Base-by-base conservation (phyloP, 2,113 vertebrate species). In the Amblyornis subalaris region DNA sequence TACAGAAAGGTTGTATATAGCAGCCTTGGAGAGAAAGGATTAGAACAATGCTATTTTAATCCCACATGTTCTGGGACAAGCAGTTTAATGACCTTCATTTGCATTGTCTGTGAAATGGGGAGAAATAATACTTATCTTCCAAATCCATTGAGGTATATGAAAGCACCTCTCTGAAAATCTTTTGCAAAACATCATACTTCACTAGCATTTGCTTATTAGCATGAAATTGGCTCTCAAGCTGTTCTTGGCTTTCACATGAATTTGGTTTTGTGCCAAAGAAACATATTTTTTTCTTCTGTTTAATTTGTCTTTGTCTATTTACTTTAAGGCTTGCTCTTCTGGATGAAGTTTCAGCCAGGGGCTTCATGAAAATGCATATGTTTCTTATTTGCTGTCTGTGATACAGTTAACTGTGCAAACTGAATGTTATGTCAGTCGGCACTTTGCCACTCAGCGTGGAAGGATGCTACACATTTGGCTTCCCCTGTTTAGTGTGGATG, bases 231-330 rank as follows among this genome's bases (percentile, higher is more conserved):
- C 51, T 90, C 54, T 96, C 36, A 84, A 72, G 74, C 12, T 90
- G 12, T 15, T 70, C 25, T 81, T 85, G 47, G 67, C 47, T 93
- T 67, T 74, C 35, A 20, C 28, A 35, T 70, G 3, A 28, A 62
- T 84, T 95, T 77, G 33, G 15, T 87, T 96, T 65, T 10, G 42
- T 81, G 79, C 38, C 65, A 69, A 48, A 85, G 17, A 70, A 76
- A 35, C 6, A 3, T 57, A 19, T 38, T 75, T 55, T 47, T 83
- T 28, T 12, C 10, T 58, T 79, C 31, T 80, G 23, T 57, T 87
- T 89, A 64, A 95, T 96, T 95, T 95, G 15, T 55, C 80, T 94
- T 95, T 83, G 21, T 42, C 35, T 50, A 57, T 85, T 96, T 67
- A 77, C 29, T 96, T 84, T 89, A 88, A 88, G 12, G 14, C 11